Percentiles rank a stretch among this genome's conserved stretches.
Evolutionary conservation across 2,888 invertebrate genomes (phyloP).

Genomic region (Stenurella melanura): DNA sequence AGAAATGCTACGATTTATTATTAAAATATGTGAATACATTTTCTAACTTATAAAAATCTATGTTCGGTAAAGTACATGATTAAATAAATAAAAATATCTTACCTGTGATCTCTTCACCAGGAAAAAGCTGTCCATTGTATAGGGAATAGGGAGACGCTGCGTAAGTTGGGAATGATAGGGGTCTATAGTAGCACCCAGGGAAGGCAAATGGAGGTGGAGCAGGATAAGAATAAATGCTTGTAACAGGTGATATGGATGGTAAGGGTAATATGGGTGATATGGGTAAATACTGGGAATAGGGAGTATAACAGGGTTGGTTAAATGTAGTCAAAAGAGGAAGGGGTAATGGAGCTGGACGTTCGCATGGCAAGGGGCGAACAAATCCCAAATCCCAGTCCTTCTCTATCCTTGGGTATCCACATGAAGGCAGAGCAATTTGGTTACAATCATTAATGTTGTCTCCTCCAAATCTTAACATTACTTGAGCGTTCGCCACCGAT

Average conservation of each 20-base stretch:
- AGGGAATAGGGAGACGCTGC: background rate
- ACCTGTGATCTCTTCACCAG: conserved; percentile 10
- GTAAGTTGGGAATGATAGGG: conserved; percentile 27
- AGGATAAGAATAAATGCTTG: conserved; percentile 53
- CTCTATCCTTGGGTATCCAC: conserved; percentile 9
- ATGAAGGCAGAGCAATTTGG: conserved; percentile 20
- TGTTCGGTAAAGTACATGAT: too few relatives aligned
- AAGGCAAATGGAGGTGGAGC: conserved; percentile 49
- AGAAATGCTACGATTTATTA: too few relatives aligned
- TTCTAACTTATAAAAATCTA: too few relatives aligned
- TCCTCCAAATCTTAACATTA: conserved; percentile 55
- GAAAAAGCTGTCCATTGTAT: background rate
- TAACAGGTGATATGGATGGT: conserved; percentile 21
- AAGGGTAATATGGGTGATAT: background rate
- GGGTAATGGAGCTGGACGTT: background rate
- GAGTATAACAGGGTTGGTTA: background rate
- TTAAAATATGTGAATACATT: too few relatives aligned
- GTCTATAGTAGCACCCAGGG: conserved; percentile 51
- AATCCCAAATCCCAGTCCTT: background rate
- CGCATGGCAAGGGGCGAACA: background rate
- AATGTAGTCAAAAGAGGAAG: background rate
- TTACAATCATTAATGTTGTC: conserved; percentile 27
- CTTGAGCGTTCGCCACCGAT: conserved; percentile 64
- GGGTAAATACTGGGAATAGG: background rate
- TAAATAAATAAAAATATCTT: conserved; percentile 1